These are phyloP conservation scores for Pholis gunnellus DNA, from an alignment of 2,113 vertebrate genomes.

Conservation along the genomic window DNA sequence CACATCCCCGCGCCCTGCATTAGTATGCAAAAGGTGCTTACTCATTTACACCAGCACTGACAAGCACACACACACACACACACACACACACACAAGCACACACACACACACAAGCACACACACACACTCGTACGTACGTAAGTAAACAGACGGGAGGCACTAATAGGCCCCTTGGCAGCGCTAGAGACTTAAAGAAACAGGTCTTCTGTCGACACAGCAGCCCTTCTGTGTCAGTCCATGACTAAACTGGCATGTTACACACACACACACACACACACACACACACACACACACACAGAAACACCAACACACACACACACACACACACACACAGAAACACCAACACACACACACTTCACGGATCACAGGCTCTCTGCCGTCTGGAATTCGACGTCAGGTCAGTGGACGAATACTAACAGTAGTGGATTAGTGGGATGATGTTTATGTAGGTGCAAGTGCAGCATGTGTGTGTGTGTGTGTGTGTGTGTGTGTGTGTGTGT, in stretches of 20 bases:
- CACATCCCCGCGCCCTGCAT: slow-evolving; percentile 15
- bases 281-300: too few relatives aligned
- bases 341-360: not conserved
- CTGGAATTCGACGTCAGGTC: slow-evolving; percentile 15
- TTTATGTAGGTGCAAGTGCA: not conserved
- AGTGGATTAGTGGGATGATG: not conserved
- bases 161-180: slow-evolving; percentile 49
- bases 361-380: slow-evolving; percentile 21
- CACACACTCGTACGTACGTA: not conserved
- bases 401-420: slow-evolving; percentile 12
- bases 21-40: slow-evolving; percentile 50
- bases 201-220: slow-evolving; percentile 29
- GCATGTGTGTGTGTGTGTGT: too few relatives aligned
- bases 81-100: slow-evolving; percentile 1
- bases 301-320: too few relatives aligned
- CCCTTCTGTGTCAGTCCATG: slow-evolving; percentile 27
- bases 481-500: not conserved
- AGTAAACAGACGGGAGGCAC: slow-evolving; percentile 31
- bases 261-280: not conserved
- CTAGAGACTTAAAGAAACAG: slow-evolving; percentile 27
- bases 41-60: not conserved
- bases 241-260: slow-evolving; percentile 19
- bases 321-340: too few relatives aligned
- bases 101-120: not conserved
- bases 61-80: not conserved